phyloP scores from a whole-genome alignment of 2,113 vertebrate species.

The Pteropus alecto region DNA sequence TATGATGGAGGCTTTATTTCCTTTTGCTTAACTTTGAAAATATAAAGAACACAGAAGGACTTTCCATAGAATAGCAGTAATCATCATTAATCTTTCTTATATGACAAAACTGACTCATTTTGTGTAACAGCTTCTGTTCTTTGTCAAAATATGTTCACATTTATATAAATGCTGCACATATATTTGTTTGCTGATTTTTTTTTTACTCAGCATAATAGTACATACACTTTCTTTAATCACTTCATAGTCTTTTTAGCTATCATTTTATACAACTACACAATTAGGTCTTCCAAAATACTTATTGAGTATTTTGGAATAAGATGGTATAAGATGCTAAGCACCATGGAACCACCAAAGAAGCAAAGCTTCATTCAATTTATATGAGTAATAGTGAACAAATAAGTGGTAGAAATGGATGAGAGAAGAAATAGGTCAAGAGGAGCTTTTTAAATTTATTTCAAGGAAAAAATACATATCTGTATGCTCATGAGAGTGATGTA shows the following conservation, averaged over 20 bases:
- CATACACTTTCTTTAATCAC: neutral
- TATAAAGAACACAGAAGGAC: neutral
- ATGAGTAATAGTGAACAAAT: neutral
- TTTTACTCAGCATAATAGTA: neutral
- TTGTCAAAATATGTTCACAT: neutral
- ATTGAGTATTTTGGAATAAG: neutral
- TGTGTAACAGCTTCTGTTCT: neutral
- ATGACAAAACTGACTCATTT: neutral
- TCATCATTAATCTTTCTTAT: neutral
- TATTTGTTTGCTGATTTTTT: neutral
- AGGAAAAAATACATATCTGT: neutral
- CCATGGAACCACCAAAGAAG: neutral
- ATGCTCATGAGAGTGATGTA: neutral
- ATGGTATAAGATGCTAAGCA: neutral
- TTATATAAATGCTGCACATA: neutral
- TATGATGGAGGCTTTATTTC: neutral
- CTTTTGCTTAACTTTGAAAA: neutral
- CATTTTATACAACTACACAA: neutral
- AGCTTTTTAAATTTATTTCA: neutral
- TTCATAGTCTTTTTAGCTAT: neutral
- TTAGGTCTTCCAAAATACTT: neutral
- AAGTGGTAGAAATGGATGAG: neutral
- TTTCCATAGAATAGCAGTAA: neutral
- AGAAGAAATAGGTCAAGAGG: neutral
- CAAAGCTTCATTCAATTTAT: neutral